Base-by-base conservation (phyloP, 2,888 invertebrate genomes). In the Caenorhabditis japonica region DNA sequence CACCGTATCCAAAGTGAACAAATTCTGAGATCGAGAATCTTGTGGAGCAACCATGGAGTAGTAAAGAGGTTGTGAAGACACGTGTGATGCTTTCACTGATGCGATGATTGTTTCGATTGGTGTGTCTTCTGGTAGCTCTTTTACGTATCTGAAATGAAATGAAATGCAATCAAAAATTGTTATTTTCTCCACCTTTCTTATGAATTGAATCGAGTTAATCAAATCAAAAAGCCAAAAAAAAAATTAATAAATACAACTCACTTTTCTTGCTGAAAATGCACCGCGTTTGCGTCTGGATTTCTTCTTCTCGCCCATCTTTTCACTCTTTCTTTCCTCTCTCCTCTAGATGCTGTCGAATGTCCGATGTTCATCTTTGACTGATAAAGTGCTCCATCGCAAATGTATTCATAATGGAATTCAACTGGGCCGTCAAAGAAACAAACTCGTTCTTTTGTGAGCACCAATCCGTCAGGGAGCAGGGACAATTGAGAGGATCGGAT, bases 31-130 rank as follows among this genome's bases (percentile, higher is more conserved):
- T 46, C 83, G 46, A n/a, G 81, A 70, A 55, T 86, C 86, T 59
- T 86, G 84, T 27, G 86, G 85, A 15, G 84, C 85, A 15, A 79
- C 73, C 83, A 86, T 83, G 7, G 83, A 81, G 68, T 86, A 86
- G 69, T 85, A 86, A 21, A 86, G 70, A 4, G 83, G 80, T 51
- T 81, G 80, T 30, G 79, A 73, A 10, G 75, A 64, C 3, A 80
- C 83, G 49, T 85, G 83, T 12, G 76, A 76, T 3, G 85, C 86
- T 23, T 77, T 73, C 7, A 86, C 81, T 15, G 76, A 76, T 27
- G 80, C 77, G 4, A 86, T 77, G 3, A 77, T 33, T 0, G 79
- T 76, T 12, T 78, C 76, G 13, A 85, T 74, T 23, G 76, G 59
- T 21, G 79, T 76, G 60, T 84, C 82, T 69, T 86, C 86, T 19